These are phyloP conservation scores for Heterotilapia buettikoferi DNA, from an alignment of 2,113 vertebrate genomes.

Conservation along the genomic window DNA sequence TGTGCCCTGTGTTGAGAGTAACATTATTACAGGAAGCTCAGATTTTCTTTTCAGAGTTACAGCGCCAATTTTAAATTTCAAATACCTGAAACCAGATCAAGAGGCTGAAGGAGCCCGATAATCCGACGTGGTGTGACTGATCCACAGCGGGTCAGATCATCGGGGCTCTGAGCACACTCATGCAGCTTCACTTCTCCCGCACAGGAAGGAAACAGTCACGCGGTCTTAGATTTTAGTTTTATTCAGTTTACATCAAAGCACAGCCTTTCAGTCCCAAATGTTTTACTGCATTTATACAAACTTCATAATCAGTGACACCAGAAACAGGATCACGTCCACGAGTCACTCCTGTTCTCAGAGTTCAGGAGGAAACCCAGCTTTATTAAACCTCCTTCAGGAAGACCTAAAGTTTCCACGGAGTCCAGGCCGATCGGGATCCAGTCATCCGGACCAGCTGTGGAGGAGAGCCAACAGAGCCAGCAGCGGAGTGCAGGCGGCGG, in stretches of 20 bases:
- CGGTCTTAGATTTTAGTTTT: background rate
- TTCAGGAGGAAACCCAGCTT: background rate
- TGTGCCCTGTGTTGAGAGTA: fast-evolving
- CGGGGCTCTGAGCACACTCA: fast-evolving
- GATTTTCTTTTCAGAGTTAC: fast-evolving
- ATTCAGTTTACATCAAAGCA: background rate
- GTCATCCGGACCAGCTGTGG: background rate
- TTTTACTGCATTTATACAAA: background rate
- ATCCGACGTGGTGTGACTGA: fast-evolving
- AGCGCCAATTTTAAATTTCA: fast-evolving
- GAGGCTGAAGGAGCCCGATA: background rate
- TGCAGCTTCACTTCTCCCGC: background rate
- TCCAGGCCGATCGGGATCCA: background rate
- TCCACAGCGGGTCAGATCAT: fast-evolving
- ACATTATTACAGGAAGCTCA: background rate
- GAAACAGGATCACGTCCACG: background rate
- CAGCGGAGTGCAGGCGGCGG: background rate
- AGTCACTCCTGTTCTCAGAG: background rate
- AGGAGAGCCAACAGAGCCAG: background rate
- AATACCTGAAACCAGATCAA: background rate
- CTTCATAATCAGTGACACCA: background rate
- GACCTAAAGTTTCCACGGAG: fast-evolving
- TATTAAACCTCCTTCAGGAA: background rate
- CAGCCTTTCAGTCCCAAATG: fast-evolving
- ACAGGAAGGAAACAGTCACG: background rate